A percentile compares a stretch with the other conserved stretches of the same genome.
Conservation (phyloP, 2,888 invertebrate genomes). For the Mactromeris polynyma region DNA sequence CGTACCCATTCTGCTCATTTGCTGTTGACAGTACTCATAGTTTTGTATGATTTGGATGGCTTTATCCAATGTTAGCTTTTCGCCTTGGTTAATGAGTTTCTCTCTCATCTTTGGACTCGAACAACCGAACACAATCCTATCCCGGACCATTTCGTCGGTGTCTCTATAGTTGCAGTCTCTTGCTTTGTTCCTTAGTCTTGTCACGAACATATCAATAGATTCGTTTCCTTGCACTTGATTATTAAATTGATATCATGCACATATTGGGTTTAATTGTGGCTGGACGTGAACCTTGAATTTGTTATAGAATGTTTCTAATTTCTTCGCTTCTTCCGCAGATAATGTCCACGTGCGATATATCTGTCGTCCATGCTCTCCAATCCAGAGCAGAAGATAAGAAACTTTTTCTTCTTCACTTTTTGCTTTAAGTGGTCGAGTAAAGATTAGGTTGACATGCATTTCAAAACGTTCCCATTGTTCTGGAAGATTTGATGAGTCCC, state of each 20-base stretch:
- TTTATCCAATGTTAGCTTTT: too few relatives aligned
- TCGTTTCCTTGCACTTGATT: too few relatives aligned
- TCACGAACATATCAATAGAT: constrained; percentile 13
- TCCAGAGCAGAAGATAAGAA: constrained; percentile 48
- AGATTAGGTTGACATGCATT: too few relatives aligned
- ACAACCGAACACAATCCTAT: constrained; percentile 33
- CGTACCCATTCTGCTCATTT: too few relatives aligned
- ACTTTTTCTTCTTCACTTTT: too few relatives aligned
- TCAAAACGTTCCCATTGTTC: too few relatives aligned
- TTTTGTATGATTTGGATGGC: too few relatives aligned
- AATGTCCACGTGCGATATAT: constrained; percentile 57
- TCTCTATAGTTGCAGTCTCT: constrained; percentile 16
- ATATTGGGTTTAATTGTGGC: constrained; percentile 39
- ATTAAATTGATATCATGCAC: constrained; percentile 44
- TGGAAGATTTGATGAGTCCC: too few relatives aligned
- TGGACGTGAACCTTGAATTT: constrained; percentile 42
- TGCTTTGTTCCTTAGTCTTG: neutral
- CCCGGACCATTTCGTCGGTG: constrained; percentile 26
- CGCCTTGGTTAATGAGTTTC: constrained; percentile 10
- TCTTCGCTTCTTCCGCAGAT: too few relatives aligned
- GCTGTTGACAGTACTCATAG: too few relatives aligned
- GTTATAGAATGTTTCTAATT: constrained; percentile 14
- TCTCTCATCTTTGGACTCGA: neutral
- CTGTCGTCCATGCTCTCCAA: constrained; percentile 52
- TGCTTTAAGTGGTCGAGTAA: too few relatives aligned